Evolutionary conservation across 2,888 invertebrate species (phyloP).

Genomic region (Neoascia interrupta): DNA sequence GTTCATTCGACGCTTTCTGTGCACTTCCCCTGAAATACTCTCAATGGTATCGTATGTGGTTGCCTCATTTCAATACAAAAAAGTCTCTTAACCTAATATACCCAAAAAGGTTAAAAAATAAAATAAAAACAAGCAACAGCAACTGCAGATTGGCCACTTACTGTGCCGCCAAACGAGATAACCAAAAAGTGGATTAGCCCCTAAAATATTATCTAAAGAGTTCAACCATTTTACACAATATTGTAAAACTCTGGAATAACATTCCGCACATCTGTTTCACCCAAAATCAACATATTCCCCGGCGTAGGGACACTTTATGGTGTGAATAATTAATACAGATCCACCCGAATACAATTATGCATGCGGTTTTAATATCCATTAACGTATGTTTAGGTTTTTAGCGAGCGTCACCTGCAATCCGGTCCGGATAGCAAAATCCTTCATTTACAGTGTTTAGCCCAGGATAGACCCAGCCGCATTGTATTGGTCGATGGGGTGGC

Average conservation of each 20-base stretch:
- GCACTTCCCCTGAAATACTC: no score
- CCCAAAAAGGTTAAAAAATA: neutral
- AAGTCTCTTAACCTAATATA: neutral
- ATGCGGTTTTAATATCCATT: slow-evolving; percentile 70
- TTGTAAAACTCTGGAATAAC: slow-evolving; percentile 56
- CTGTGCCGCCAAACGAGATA: slow-evolving; percentile 39
- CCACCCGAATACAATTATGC: slow-evolving; percentile 68
- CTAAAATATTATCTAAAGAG: slow-evolving; percentile 54
- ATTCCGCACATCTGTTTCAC: slow-evolving; percentile 64
- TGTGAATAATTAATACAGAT: slow-evolving; percentile 69
- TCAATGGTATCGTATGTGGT: no score
- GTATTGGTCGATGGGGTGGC: slow-evolving; percentile 22
- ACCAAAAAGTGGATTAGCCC: slow-evolving; percentile 57
- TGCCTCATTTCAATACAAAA: no score
- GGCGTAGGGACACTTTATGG: slow-evolving; percentile 3
- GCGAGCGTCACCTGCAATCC: slow-evolving; percentile 65
- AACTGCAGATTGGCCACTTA: no score
- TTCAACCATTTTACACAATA: slow-evolving; percentile 33
- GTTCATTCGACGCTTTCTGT: no score
- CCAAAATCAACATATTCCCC: slow-evolving; percentile 25
- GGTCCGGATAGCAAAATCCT: slow-evolving; percentile 25
- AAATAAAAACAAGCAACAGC: neutral
- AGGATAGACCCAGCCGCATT: slow-evolving; percentile 61
- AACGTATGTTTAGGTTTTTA: slow-evolving; percentile 68
- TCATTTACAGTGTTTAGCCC: slow-evolving; percentile 47